Evolutionary conservation across 2,797 vertebrate genomes (phyloP).

Genomic region (Artibeus lituratus): DNA sequence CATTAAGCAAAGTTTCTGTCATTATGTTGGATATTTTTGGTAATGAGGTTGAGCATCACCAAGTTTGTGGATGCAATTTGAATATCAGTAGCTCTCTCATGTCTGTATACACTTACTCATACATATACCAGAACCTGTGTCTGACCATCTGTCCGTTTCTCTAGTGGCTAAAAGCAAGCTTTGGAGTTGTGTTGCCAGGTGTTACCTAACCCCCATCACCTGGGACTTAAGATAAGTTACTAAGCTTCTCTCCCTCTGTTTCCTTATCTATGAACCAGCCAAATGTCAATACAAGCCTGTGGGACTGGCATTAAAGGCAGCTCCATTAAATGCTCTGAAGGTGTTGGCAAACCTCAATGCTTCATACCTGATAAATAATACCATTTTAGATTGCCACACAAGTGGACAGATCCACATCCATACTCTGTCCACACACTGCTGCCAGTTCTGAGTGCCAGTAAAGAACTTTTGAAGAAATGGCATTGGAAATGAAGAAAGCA

Average conservation of each 20-base stretch:
- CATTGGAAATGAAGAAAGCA: neutral
- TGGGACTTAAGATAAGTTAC: neutral
- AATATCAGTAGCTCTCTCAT: neutral
- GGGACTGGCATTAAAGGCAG: neutral
- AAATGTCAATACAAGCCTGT: neutral
- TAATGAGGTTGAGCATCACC: neutral
- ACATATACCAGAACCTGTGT: neutral
- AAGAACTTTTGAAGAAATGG: neutral
- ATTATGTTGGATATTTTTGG: neutral
- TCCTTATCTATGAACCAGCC: neutral
- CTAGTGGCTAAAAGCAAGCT: neutral
- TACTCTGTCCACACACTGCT: rapidly evolving
- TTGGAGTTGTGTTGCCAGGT: neutral
- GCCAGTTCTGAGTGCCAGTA: neutral
- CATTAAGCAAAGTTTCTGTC: neutral
- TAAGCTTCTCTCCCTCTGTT: neutral
- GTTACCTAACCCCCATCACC: neutral
- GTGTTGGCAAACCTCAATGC: neutral
- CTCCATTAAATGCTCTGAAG: neutral
- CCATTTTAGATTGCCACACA: rapidly evolving
- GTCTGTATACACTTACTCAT: neutral
- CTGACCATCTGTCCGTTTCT: neutral
- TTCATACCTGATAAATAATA: no score
- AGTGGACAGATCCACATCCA: rapidly evolving
- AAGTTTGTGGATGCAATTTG: neutral